phyloP scores from a whole-genome alignment of 2,888 invertebrate species.

The Mamestra brassicae region DNA sequence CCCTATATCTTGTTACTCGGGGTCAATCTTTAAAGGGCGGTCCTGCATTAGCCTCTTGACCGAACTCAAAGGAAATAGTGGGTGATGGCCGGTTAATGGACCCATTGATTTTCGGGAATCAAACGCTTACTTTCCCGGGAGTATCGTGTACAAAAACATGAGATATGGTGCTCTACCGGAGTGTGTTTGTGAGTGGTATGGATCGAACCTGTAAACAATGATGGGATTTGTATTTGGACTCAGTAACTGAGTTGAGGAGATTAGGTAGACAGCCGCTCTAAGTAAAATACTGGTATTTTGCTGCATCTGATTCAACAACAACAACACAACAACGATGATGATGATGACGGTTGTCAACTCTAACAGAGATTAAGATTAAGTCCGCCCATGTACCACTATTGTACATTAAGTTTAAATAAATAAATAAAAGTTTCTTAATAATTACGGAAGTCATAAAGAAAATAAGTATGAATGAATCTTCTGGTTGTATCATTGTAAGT shows the following conservation, averaged over 20 bases:
- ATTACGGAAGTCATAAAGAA: too few relatives aligned
- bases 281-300: neutral
- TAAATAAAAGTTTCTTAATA: too few relatives aligned
- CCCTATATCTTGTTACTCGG: slow-evolving; percentile 80
- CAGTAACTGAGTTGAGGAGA: neutral
- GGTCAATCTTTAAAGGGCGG: slow-evolving; percentile 83
- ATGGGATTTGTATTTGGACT: neutral
- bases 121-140: slow-evolving; percentile 73
- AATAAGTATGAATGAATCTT: too few relatives aligned
- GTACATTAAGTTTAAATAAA: too few relatives aligned
- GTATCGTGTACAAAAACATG: slow-evolving; percentile 71
- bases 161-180: slow-evolving; percentile 34
- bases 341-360: neutral
- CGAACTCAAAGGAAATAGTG: slow-evolving; percentile 83
- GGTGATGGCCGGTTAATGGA: slow-evolving; percentile 84
- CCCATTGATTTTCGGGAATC: slow-evolving; percentile 84
- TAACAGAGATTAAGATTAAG: too few relatives aligned
- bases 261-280: neutral
- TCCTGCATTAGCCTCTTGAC: slow-evolving; percentile 84
- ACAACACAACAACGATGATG: too few relatives aligned
- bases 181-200: slow-evolving; percentile 19
- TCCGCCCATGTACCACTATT: too few relatives aligned
- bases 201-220: neutral
- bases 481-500: too few relatives aligned
- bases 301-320: neutral